Evolutionary conservation across 2,888 invertebrate species (phyloP), one percentile per base, ranked within the genome.

Genomic region (Erannis defoliaria): DNA sequence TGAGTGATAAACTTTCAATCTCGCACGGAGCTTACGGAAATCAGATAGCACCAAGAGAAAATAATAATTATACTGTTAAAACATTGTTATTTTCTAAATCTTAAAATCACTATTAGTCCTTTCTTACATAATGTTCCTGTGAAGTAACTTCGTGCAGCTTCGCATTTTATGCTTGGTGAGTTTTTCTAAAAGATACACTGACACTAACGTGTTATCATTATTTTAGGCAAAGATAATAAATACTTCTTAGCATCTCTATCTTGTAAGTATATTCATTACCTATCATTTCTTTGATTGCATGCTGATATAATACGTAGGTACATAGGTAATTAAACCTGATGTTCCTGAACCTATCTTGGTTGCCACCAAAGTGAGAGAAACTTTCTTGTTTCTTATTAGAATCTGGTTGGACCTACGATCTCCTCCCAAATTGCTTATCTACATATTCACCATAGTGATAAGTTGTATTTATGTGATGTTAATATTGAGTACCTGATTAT

Each of bases 161-260:
- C 46, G 68, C 74, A 72, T 78, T 85, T 73, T 81, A 80, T 81
- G 81, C 73, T 81, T 82, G 81, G 86, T 86, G 73, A 82, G 86
- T 85, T 60, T 61, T 38, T 46, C 70, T 66, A 33, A 9, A 35
- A 9, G 6, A 35, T 8, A 29, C 12, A 26, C 1, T 18, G 19
- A 5, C 8, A 14, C 14, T n/a, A n/a, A 29, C 19, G 67, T 60
- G 64, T 67, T 73, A 78, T 70, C 72, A 63, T 73, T 19, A 46
- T 31, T 31, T 12, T 18, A 19, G 21, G 12, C 6, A 21, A 21
- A 21, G n/a, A n/a, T 10, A 16, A 45, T 45, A 45, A 45, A 16
- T 45, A 8, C 18, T 29, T 26, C 14, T 26, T 9, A 14, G 16
- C 5, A 19, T 10, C 16, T 9, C 9, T 10, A n/a, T 21, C 12